phyloP scores from a whole-genome alignment of 2,113 vertebrate genomes.

The Tursiops truncatus region DNA sequence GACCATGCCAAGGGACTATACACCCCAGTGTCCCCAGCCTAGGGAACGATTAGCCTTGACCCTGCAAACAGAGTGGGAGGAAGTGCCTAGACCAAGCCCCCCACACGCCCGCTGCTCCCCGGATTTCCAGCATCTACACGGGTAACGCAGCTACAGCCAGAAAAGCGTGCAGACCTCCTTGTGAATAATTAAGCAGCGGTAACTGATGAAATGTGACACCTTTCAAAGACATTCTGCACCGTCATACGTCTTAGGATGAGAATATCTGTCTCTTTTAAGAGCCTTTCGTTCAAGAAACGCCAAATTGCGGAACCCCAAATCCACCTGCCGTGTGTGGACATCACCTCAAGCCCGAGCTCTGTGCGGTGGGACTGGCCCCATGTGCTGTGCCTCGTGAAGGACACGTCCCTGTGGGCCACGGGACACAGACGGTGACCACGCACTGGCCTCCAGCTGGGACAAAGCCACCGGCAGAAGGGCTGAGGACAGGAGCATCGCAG shows the following conservation, averaged over 20 bases:
- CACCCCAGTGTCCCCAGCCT: fast-evolving
- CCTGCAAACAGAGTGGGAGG: neutral
- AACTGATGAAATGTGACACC: neutral
- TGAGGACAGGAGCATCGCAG: fast-evolving
- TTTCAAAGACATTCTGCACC: neutral
- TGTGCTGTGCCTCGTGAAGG: fast-evolving
- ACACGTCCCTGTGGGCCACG: fast-evolving
- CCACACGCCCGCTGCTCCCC: too few species aligned
- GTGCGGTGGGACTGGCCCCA: fast-evolving
- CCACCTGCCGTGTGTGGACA: fast-evolving
- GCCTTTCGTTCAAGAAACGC: neutral
- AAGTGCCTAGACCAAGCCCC: too few species aligned
- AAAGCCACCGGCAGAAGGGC: fast-evolving
- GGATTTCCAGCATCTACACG: too few species aligned
- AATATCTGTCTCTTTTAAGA: neutral
- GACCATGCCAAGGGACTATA: fast-evolving
- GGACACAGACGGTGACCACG: neutral
- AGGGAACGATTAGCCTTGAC: neutral
- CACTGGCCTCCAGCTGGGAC: neutral
- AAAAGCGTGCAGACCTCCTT: neutral
- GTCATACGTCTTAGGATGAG: neutral
- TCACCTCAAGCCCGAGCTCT: fast-evolving
- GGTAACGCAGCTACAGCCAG: neutral
- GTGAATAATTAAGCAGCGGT: neutral
- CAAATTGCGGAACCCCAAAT: fast-evolving